phyloP scores from a whole-genome alignment of 2,797 vertebrate species.

The Sebastes oblongus region DNA sequence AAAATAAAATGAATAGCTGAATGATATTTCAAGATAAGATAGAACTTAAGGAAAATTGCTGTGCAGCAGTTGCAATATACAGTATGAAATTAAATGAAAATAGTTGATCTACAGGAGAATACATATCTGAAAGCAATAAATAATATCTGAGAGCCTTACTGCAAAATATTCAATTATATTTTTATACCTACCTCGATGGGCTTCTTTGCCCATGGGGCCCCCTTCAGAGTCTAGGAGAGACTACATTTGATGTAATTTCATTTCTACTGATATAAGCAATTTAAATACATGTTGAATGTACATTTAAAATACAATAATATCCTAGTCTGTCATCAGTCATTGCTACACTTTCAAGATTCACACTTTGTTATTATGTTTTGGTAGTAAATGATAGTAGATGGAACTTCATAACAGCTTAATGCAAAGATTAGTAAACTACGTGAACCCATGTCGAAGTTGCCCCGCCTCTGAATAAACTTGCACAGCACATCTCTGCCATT shows the following conservation, averaged over 20 bases:
- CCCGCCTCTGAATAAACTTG: neutral
- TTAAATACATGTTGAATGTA: neutral
- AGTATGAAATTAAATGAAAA: neutral
- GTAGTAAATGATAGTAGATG: neutral
- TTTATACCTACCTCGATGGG: neutral
- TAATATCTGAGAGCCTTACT: neutral
- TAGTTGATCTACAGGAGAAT: neutral
- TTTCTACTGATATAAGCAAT: neutral
- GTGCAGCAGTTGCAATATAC: neutral
- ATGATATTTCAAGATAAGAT: neutral
- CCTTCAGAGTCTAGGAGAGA: neutral
- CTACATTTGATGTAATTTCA: neutral
- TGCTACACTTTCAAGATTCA: neutral
- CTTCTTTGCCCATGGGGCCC: neutral
- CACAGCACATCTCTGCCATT: constrained; percentile 13
- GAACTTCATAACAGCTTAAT: neutral
- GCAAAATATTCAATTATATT: neutral
- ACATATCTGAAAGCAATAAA: neutral
- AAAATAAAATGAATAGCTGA: neutral
- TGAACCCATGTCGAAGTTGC: neutral
- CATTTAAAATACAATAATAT: neutral
- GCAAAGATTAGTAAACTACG: neutral
- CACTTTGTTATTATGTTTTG: neutral
- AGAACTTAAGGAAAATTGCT: neutral
- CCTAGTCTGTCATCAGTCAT: neutral